Evolutionary conservation across 2,888 invertebrate species (phyloP), one percentile per base, ranked within the genome.

Genomic region (Drosophila peninsularis): DNA sequence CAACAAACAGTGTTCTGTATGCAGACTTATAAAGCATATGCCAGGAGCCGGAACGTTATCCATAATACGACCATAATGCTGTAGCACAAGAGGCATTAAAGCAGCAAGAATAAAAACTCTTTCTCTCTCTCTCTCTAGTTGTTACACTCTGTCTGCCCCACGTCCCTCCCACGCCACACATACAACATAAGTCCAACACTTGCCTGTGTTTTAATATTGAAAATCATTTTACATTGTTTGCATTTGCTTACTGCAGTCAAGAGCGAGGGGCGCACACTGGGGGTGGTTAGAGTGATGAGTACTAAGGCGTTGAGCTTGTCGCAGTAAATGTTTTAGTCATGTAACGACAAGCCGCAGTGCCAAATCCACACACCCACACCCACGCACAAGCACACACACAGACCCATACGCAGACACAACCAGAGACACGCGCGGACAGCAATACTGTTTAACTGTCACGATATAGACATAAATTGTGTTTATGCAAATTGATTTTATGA

Each of bases 191-290:
- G 70, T 65, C 61, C 68, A 71, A 57, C 44, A 68, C 55, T 62
- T 70, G 55, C 34, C 45, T 63, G 66, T 65, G 66, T 63, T 82
- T 65, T 70, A 80, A 75, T 80, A 82, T 85, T 75, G 70, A 85
- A 88, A 89, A 85, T 74, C 73, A 78, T 82, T 85, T 88, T 73
- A 89, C 89, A 89, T 74, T 82, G 82, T 79, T 80, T 71, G 84
- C 71, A 76, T 86, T 82, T 55, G 78, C 62, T 66, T 64, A 53
- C 55, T 55, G 21, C 49, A 61, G 57, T 36, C 13, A 19, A 42
- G 21, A 14, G 21, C 32, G 49, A 14, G 9, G 10, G 14, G 37
- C 6, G 19, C 5, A 17, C 30, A 10, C 21, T 24, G 14, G 30
- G 55, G 45, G 36, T 50, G 45, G 36, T 50, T 17, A 24, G 50